Evolutionary conservation across 1,140 invertebrate species (phyloP).

Genomic region (Bombyx mandarina): DNA sequence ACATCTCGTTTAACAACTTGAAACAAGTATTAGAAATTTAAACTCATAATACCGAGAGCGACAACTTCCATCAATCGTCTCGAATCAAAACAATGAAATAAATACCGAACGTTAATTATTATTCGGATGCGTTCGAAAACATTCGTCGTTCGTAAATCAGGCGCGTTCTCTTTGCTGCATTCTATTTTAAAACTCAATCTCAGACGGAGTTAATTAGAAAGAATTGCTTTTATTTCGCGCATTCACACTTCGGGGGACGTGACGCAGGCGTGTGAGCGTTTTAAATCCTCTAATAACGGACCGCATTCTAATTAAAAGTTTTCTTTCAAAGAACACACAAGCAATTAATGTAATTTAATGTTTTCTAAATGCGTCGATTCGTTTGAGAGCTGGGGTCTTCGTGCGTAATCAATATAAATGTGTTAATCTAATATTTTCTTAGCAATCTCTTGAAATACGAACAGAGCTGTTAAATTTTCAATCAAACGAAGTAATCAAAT

Average conservation of each 20-base stretch:
- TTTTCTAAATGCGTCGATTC: slow-evolving; percentile 3
- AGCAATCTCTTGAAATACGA: no score
- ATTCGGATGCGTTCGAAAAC: slow-evolving; percentile 53
- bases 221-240: slow-evolving; percentile 69
- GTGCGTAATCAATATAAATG: no score
- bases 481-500: not conserved
- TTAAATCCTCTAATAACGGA: slow-evolving; percentile 34
- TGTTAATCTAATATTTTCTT: no score
- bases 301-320: slow-evolving; percentile 21
- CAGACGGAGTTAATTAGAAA: slow-evolving; percentile 64
- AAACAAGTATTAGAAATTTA: slow-evolving; percentile 11
- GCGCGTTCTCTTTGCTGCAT: slow-evolving; percentile 27
- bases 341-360: slow-evolving; percentile 20
- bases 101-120: slow-evolving; percentile 57
- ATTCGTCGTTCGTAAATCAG: slow-evolving; percentile 59
- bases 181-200: slow-evolving; percentile 58
- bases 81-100: slow-evolving; percentile 65
- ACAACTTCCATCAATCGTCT: slow-evolving; percentile 39
- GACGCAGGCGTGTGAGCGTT: slow-evolving; percentile 37
- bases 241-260: slow-evolving; percentile 56
- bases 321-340: slow-evolving; percentile 14
- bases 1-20: not conserved
- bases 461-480: no score
- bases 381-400: no score
- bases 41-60: slow-evolving; percentile 29